Conservation (phyloP, 2,888 invertebrate species). For the Clivina fossor region DNA sequence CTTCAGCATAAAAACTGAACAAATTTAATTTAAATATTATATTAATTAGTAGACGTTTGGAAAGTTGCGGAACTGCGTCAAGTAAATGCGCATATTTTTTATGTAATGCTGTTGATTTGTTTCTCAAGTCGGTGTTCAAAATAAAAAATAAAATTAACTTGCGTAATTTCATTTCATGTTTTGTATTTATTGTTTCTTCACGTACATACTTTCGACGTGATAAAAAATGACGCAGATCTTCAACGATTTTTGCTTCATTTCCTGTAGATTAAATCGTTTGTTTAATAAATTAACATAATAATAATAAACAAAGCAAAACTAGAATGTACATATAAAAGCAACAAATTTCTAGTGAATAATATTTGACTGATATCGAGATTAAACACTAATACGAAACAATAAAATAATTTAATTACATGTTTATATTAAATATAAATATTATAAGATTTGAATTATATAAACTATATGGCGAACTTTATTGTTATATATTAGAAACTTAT, state of each 20-base stretch:
- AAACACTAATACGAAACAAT: too few relatives aligned
- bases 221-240: constrained; percentile 13
- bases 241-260: constrained; percentile 25
- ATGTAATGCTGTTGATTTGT: constrained; percentile 7
- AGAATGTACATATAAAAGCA: too few relatives aligned
- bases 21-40: constrained; percentile 14
- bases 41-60: constrained; percentile 23
- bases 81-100: constrained; percentile 25
- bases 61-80: constrained; percentile 18
- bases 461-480: too few relatives aligned
- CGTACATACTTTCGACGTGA: constrained; percentile 10
- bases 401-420: too few relatives aligned
- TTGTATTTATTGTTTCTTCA: constrained; percentile 17
- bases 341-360: too few relatives aligned
- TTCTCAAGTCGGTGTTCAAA: constrained; percentile 20
- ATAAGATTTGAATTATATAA: too few relatives aligned
- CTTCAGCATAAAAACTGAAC: constrained; percentile 24
- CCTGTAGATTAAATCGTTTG: constrained; percentile 15
- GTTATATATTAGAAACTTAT: too few relatives aligned
- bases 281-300: too few relatives aligned
- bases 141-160: constrained; percentile 22
- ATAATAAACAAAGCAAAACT: too few relatives aligned
- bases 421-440: too few relatives aligned
- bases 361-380: too few relatives aligned
- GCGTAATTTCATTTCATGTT: constrained; percentile 16